These are phyloP conservation scores for Sicus ferrugineus DNA, from an alignment of 2,888 invertebrate genomes.

Conservation along the genomic window DNA sequence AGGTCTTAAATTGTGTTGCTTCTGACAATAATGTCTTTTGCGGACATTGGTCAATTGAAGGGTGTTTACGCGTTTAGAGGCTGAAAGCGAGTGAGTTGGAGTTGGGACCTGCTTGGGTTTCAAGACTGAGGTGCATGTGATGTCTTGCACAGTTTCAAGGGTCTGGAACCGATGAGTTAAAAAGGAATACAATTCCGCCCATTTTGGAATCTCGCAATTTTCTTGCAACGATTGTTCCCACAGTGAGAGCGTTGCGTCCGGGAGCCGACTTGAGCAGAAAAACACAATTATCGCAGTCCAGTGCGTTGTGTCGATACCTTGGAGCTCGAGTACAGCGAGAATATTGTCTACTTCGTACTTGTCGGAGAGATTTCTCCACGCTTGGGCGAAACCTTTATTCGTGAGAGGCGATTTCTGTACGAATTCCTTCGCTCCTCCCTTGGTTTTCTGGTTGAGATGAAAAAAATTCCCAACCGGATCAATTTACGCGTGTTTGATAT, in stretches of 20 bases:
- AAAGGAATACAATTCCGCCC: constrained; percentile 30
- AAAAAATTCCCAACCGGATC: constrained; percentile 15
- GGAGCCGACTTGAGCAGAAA: constrained; percentile 30
- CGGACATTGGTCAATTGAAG: no score
- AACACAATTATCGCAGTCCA: constrained; percentile 23
- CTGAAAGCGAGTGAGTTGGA: constrained; percentile 18
- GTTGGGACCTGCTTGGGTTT: no score
- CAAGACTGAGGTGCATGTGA: neutral
- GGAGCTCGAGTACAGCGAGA: neutral
- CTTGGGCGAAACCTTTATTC: no score
- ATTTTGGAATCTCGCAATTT: constrained; percentile 29
- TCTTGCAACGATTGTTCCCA: constrained; percentile 31
- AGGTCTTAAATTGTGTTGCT: no score
- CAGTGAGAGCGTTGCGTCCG: constrained; percentile 23
- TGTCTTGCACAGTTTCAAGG: constrained; percentile 4
- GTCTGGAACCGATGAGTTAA: constrained; percentile 16
- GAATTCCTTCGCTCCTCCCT: neutral
- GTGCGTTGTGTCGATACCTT: neutral
- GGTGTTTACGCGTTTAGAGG: no score
- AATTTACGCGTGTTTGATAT: no score
- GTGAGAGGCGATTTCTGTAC: no score
- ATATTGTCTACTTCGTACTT: neutral
- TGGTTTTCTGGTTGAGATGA: constrained; percentile 11
- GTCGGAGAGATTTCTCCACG: neutral
- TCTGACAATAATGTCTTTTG: no score